A percentile compares a stretch with the other conserved stretches of the same genome.
These are phyloP conservation scores for Brachylomia viminalis DNA, from an alignment of 2,888 invertebrate species.

Conservation along the genomic window DNA sequence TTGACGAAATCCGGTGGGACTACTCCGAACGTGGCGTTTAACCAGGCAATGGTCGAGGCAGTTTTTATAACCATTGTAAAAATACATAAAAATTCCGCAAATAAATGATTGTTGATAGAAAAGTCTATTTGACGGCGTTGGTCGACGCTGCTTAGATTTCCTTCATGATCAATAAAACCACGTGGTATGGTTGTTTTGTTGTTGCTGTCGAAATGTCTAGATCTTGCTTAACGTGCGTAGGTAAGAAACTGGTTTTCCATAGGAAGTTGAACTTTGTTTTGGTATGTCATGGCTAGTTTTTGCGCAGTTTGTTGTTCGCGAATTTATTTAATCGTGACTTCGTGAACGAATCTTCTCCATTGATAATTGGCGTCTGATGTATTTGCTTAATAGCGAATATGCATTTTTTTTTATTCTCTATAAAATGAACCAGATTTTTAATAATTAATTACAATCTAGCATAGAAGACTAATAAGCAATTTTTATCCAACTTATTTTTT, in stretches of 20 bases:
- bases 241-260: conserved; percentile 36
- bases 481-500: too few relatives aligned
- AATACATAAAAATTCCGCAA: conserved; percentile 25
- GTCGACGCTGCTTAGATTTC: conserved; percentile 22
- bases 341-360: background rate
- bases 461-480: too few relatives aligned
- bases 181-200: conserved; percentile 37
- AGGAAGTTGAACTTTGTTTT: conserved; percentile 13
- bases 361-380: background rate
- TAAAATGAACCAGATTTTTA: too few relatives aligned
- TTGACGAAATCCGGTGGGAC: background rate
- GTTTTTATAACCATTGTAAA: conserved; percentile 38
- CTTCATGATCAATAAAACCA: conserved; percentile 20
- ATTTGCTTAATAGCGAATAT: background rate
- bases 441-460: too few relatives aligned
- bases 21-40: background rate
- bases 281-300: conserved; percentile 26
- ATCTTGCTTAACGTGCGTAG: conserved; percentile 19
- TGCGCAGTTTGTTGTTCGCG: background rate
- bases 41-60: background rate
- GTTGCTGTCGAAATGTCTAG: conserved; percentile 38
- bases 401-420: too few relatives aligned
- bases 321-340: background rate
- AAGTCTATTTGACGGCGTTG: conserved; percentile 48
- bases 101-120: background rate